Evolutionary conservation across 2,888 invertebrate species (phyloP), one percentile per base, ranked within the genome.

Genomic region (Eupithecia vulgata): DNA sequence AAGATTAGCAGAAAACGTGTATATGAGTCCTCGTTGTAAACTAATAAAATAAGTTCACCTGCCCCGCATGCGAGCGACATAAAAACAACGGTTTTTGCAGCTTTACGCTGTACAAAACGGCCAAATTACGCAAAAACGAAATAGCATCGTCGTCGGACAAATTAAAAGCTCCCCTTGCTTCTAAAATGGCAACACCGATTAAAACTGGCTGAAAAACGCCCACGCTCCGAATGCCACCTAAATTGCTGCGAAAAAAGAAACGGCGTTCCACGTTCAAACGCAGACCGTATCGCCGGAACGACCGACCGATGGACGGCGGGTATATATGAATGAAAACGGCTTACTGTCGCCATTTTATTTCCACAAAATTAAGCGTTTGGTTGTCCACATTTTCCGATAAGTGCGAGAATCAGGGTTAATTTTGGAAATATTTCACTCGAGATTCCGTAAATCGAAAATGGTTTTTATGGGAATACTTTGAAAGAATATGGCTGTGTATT

Each of bases 151-250:
- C 85, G 83, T 80, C 83, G 76, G 77, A 80, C 83, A 87, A 90
- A 90, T 85, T 84, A 85, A 88, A 86, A 83, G 83, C 82, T 80
- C 83, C 80, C 84, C 81, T 82, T 82, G 82, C 81, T 82, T 85
- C 82, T 84, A 84, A 90, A 91, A 91, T 89, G 89, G 90, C 91
- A 91, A 89, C 91, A 90, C 87, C 91, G 90, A 91, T 93, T 92
- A 91, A 93, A 91, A 90, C 89, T 88, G 90, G 84, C 90, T 86
- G 80, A 89, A 91, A 92, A 92, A 93, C 90, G 85, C 88, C 84
- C 85, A 85, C 80, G 83, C 57, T 57, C 81, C 80, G 87, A 90
- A 88, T 84, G 84, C 83, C 84, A 81, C 81, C 86, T 83, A 90
- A 91, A 92, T 90, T 91, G 91, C 89, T 86, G 82, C 83, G 85